Conservation (phyloP, 2,113 vertebrate genomes). For the Apeltes quadracus region DNA sequence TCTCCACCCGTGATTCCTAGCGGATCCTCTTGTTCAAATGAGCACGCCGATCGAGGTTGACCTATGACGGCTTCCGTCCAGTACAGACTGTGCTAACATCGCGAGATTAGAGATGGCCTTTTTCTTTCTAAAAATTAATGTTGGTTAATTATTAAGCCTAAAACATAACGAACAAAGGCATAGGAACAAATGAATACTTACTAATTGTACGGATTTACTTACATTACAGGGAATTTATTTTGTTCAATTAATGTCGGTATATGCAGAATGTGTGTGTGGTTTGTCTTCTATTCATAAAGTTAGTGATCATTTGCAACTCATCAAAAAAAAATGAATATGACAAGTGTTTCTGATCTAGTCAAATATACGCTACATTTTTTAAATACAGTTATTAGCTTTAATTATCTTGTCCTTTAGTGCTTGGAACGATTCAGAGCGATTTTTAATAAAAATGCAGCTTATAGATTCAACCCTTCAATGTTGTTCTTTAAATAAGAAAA, state of each 20-base stretch:
- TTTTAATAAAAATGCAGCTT: not conserved
- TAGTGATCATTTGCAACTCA: not conserved
- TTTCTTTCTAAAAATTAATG: not conserved
- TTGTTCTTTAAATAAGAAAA: not conserved
- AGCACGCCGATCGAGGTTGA: slow-evolving; percentile 67
- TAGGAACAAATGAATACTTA: not conserved
- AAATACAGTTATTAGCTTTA: not conserved
- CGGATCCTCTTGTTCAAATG: slow-evolving; percentile 74
- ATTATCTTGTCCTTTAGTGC: not conserved
- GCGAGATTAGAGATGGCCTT: slow-evolving; percentile 38
- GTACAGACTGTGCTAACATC: slow-evolving; percentile 17
- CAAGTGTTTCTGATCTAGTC: not conserved
- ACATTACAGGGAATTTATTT: not conserved
- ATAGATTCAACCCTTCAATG: not conserved
- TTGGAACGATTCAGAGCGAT: not conserved
- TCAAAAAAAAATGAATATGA: not conserved
- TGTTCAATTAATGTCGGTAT: not conserved
- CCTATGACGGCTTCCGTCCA: slow-evolving; percentile 69
- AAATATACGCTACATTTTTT: not conserved
- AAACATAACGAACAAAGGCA: not conserved
- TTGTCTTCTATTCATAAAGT: not conserved
- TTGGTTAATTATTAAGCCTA: not conserved
- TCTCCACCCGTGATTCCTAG: slow-evolving; percentile 59
- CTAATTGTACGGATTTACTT: not conserved
- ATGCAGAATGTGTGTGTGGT: not conserved